Base-by-base conservation (phyloP, 1,140 invertebrate genomes). In the Euborellia annulipes region DNA sequence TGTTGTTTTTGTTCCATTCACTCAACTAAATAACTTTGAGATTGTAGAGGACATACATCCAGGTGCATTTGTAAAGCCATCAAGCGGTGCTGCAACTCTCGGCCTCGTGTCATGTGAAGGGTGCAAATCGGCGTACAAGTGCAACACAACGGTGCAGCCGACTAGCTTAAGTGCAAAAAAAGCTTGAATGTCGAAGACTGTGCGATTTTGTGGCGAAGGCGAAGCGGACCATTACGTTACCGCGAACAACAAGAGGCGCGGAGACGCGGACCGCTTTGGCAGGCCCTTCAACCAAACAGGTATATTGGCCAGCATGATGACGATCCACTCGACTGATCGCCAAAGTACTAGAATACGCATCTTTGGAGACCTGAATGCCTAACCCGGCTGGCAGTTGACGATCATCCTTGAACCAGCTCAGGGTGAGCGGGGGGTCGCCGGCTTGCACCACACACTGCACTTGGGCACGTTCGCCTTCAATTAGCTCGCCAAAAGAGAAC, bases 381-480 rank as follows among this genome's bases (percentile, higher is more conserved):
- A 55, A 49, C 32, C 49, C 47, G 9, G 47, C 21, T 9, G 55
- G 36, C 3, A 47, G 39, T 20, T 22, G 18, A 54, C 0, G 32
- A 23, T 59, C 63, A 50, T 71, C 62, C 51, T 69, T 69, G 17
- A 63, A 57, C 70, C 70, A 72, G 7, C 50, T 48, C 17, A 72
- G 55, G 17, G 44, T 52, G 36, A 66, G 49, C 3, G 64, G 64
- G 3, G 52, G 52, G 46, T 68, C 65, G 8, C 64, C 64, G 45
- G 65, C 63, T 49, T 63, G 65, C n/a, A 72, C 63, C 1, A 63
- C 61, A 56, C 71, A 73, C 4, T 66, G 67, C 27, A 73, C 58
- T 17, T 66, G 65, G 6, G 68, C 63, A 41, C 70, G 57, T 47
- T 70, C 66, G n/a, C 69, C 70, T 55, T 70, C 65, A 34, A 61